phyloP scores from a whole-genome alignment of 2,113 vertebrate species.

The Zosterops japonicus region DNA sequence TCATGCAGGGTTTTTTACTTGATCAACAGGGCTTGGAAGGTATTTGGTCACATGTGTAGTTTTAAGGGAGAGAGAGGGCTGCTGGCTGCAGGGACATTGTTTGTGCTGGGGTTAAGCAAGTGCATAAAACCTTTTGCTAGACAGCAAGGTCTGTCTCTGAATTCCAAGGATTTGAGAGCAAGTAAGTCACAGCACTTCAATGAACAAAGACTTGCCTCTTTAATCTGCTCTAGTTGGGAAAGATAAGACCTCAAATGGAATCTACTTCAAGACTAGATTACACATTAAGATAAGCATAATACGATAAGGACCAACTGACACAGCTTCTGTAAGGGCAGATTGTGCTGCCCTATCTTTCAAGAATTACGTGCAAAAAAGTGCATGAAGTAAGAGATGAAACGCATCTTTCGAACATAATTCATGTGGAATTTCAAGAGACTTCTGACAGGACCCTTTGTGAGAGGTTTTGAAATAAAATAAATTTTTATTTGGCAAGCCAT shows the following conservation, averaged over 20 bases:
- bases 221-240: conserved; percentile 45
- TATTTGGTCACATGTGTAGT: not conserved
- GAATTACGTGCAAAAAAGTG: not conserved
- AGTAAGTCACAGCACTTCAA: conserved; percentile 41
- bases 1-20: not conserved
- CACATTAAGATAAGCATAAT: conserved; percentile 63
- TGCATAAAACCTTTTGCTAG: conserved; percentile 3
- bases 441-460: not conserved
- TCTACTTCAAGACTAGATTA: conserved; percentile 62
- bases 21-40: not conserved
- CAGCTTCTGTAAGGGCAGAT: conserved; percentile 51
- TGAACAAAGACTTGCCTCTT: conserved; percentile 55
- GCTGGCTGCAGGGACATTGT: not conserved
- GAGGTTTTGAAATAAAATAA: not conserved
- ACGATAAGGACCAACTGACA: conserved; percentile 5
- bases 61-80: not conserved
- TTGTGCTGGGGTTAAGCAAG: not conserved
- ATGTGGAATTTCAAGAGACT: not conserved
- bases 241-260: conserved; percentile 64
- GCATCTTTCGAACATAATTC: not conserved
- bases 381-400: not conserved
- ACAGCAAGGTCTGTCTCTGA: not conserved
- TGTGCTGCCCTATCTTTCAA: conserved; percentile 14
- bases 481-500: not conserved
- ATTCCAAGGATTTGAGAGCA: conserved; percentile 51